Conservation (phyloP, 2,888 invertebrate species). For the Alitta virens region DNA sequence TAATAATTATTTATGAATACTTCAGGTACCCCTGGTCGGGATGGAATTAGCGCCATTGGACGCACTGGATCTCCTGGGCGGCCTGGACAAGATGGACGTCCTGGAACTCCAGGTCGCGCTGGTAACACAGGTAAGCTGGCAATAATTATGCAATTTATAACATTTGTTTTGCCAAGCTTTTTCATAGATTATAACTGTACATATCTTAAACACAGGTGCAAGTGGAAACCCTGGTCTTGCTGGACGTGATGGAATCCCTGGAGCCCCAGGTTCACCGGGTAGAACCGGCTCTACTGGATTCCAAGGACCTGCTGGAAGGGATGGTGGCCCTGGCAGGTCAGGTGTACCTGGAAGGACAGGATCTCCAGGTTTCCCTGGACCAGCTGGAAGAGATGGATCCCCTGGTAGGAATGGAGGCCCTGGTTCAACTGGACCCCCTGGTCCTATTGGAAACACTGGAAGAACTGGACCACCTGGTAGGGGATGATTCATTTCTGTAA, state of each 20-base stretch:
- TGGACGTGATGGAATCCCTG: conserved; percentile 19
- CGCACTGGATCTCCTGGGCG: conserved; percentile 12
- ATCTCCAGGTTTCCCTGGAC: conserved; percentile 8
- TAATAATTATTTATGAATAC: neutral
- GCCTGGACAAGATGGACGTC: conserved; percentile 16
- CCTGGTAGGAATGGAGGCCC: conserved; percentile 14
- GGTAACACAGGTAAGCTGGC: conserved; percentile 2
- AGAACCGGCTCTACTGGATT: conserved; percentile 11
- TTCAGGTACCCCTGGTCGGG: conserved; percentile 13
- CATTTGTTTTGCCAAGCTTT: too few relatives aligned
- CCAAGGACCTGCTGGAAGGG: conserved; percentile 10
- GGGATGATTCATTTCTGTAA: too few relatives aligned
- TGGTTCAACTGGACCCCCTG: conserved; percentile 18
- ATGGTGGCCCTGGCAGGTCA: conserved; percentile 10
- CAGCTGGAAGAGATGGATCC: conserved; percentile 9
- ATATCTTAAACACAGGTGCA: neutral
- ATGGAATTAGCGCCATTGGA: conserved; percentile 5
- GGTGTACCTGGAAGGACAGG: conserved; percentile 17
- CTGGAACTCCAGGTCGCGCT: conserved; percentile 18
- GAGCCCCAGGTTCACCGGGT: conserved; percentile 18
- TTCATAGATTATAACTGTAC: too few relatives aligned
- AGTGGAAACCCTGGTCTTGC: conserved; percentile 12
- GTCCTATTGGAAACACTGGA: conserved; percentile 22
- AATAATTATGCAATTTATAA: too few relatives aligned
- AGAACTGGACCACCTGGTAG: conserved; percentile 16